These are phyloP conservation scores for Felis catus DNA, from an alignment of 2,113 vertebrate species.

Conservation along the genomic window DNA sequence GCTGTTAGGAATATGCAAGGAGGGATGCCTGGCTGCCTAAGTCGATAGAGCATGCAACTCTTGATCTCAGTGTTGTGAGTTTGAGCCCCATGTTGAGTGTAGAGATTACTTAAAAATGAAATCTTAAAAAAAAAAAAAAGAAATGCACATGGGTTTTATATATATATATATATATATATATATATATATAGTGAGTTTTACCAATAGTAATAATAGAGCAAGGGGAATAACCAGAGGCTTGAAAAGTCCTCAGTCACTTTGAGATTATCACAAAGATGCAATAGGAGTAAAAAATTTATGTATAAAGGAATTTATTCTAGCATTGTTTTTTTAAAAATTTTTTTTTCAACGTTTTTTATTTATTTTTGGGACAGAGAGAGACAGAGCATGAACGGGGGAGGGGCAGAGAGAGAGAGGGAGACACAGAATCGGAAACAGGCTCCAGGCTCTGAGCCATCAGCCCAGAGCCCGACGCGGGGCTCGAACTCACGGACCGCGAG, in stretches of 20 bases:
- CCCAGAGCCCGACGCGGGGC: no score
- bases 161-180: no score
- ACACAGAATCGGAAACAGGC: no score
- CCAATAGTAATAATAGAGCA: not conserved
- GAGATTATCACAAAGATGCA: slow-evolving; percentile 6
- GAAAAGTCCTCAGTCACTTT: slow-evolving; percentile 13
- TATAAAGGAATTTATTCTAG: slow-evolving; percentile 32
- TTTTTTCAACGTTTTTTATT: no score
- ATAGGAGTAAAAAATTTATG: not conserved
- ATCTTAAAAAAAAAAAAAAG: not conserved
- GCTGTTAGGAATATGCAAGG: not conserved
- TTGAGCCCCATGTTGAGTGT: not conserved
- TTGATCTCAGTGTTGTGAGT: not conserved
- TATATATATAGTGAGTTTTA: not conserved
- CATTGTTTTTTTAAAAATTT: slow-evolving; percentile 49
- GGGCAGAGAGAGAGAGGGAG: no score
- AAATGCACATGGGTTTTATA: not conserved
- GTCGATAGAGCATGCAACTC: not conserved
- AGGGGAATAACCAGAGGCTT: slow-evolving; percentile 6
- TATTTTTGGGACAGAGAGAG: no score
- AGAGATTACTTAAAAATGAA: not conserved
- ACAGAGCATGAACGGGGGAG: no score
- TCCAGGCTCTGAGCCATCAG: no score
- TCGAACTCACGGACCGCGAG: no score
- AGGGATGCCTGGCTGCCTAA: not conserved